A percentile compares a stretch with the other conserved stretches of the same genome.
These are phyloP conservation scores for Anodontia alba DNA, from an alignment of 2,888 invertebrate species.

Conservation along the genomic window DNA sequence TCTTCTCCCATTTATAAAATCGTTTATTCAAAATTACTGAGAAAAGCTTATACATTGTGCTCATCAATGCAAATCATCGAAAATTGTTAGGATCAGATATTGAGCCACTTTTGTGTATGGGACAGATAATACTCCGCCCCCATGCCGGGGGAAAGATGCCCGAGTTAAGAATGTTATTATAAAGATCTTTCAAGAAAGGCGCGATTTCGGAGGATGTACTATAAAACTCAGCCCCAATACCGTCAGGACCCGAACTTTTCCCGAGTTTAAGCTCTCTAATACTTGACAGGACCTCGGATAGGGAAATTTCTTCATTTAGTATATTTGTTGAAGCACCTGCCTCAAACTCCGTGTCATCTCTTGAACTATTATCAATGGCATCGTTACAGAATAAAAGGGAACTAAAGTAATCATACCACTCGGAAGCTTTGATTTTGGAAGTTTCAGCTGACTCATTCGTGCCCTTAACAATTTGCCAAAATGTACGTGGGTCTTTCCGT, in stretches of 20 bases:
- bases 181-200: slow-evolving; percentile 22
- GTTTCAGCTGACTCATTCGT: neutral
- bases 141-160: slow-evolving; percentile 26
- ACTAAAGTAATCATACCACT: too few relatives aligned
- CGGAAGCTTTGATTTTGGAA: too few relatives aligned
- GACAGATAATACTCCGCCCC: slow-evolving; percentile 34
- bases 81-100: slow-evolving; percentile 41
- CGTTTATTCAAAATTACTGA: slow-evolving; percentile 38
- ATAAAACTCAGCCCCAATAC: too few relatives aligned
- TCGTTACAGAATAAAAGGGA: too few relatives aligned
- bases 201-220: slow-evolving; percentile 20
- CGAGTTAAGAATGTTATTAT: too few relatives aligned
- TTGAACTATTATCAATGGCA: neutral
- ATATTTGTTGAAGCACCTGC: neutral
- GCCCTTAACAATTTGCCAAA: too few relatives aligned
- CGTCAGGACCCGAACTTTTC: too few relatives aligned
- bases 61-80: slow-evolving; percentile 45
- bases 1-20: slow-evolving; percentile 30
- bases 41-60: slow-evolving; percentile 47
- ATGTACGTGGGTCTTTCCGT: slow-evolving; percentile 2
- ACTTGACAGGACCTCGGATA: neutral
- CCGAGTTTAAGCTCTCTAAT: neutral
- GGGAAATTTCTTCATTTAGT: neutral
- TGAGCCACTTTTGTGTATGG: slow-evolving; percentile 44
- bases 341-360: neutral